Base-by-base conservation (phyloP, 2,797 vertebrate genomes). In the Ctenopoma kingsleyae region DNA sequence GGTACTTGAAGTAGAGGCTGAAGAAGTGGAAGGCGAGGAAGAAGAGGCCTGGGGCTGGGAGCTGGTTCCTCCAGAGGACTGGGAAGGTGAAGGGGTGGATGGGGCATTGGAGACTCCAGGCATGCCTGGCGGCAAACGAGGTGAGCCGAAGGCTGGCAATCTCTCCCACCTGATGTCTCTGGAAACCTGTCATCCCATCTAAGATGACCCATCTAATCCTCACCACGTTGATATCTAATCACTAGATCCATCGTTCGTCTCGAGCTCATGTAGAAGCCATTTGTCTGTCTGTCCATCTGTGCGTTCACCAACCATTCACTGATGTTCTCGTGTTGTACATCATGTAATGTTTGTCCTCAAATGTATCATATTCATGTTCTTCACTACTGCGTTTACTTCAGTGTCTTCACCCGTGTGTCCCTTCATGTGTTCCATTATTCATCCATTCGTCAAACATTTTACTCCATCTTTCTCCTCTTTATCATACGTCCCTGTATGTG, bases 91-190 rank as follows among this genome's bases (percentile, higher is more conserved):
- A 80, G 74, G 58, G 55, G 71, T 91, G 40, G 78, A 77, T 32
- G 93, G 91, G 52, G 86, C 82, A 19, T 1, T 94, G 81, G 93
- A 97, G 78, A 93, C 94, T 85, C 95, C 96, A 74, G 94, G 90
- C 74, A 91, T 94, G 79, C 90, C 93, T 50, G 89, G 75, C 25
- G 73, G 83, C 76, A 96, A 92, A 91, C 91, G 91, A 97, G 96
- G 96, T 97, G 96, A 97, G 95, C 85, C 55, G 80, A 87, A 73
- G 60, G 51, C 69, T 61, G 19, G 77, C 62, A 56, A 77, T 82
- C 84, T 74, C 87, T 7, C 78, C 89, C 89, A 81, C 76, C 15
- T 30, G 86, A 75, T 59, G 84, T 60, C 44, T 89, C 80, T 73
- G 85, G 82, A 78, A 23, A 54, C 35, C 1, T 25, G 8, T 84